A percentile compares a stretch with the other conserved stretches of the same genome.
phyloP scores from a whole-genome alignment of 2,888 invertebrate species.

The Eupithecia pulchellata region DNA sequence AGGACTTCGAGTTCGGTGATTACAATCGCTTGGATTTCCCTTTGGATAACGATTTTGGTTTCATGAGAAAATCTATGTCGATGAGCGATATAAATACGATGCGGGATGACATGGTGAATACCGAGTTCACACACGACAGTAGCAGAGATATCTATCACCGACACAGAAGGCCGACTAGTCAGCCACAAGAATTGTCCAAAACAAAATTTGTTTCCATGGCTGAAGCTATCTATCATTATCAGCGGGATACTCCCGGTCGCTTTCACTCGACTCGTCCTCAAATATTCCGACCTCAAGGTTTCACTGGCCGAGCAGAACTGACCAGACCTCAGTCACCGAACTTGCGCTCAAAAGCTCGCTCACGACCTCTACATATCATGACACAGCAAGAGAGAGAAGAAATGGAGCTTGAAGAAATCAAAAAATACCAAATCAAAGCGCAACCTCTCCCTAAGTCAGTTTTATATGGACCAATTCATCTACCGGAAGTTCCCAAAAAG shows the following conservation, averaged over 20 bases:
- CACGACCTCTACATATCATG: constrained; percentile 80
- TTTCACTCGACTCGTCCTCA: constrained; percentile 73
- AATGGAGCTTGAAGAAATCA: constrained; percentile 87
- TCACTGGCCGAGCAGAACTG: constrained; percentile 55
- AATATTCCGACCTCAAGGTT: constrained; percentile 58
- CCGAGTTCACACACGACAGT: constrained; percentile 38
- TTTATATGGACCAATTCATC: constrained; percentile 77
- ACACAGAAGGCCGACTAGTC: constrained; percentile 56
- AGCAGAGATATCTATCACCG: constrained; percentile 56
- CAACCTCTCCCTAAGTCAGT: constrained; percentile 87
- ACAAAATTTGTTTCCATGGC: constrained; percentile 86
- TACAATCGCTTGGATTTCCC: constrained; percentile 62
- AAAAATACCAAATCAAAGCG: constrained; percentile 88
- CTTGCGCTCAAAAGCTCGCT: constrained; percentile 82
- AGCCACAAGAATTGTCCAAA: constrained; percentile 62
- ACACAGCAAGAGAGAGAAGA: constrained; percentile 87
- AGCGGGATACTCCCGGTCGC: constrained; percentile 85
- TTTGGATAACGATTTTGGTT: constrained; percentile 58
- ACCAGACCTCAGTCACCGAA: constrained; percentile 84
- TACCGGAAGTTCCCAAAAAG: constrained; percentile 83
- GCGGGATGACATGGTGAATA: constrained; percentile 57
- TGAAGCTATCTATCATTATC: constrained; percentile 84
- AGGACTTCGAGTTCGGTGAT: constrained; percentile 71
- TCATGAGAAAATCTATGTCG: constrained; percentile 74
- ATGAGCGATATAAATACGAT: constrained; percentile 71